Evolutionary conservation across 2,888 invertebrate genomes (phyloP), one percentile per base, ranked within the genome.

Genomic region (Tanytarsus gracilentus): DNA sequence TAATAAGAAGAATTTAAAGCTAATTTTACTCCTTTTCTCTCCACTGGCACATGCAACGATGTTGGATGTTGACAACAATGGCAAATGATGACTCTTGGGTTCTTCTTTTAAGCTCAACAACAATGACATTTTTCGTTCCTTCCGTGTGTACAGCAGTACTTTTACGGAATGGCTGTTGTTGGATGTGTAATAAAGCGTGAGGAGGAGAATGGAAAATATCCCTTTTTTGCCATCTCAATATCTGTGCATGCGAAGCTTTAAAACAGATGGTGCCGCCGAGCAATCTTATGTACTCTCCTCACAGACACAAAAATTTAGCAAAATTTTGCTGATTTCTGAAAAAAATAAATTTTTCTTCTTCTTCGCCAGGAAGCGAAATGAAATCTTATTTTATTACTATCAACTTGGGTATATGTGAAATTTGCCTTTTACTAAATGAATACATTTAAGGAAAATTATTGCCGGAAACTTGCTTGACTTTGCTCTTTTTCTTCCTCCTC

Each of bases 321-420:
- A 44, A 40, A 58, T 40, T 48, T 40, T 58, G 58, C 58, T 58
- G 58, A 58, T 58, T 58, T 58, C 39, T 23, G n/a, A 23, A 33
- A 33, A 44, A 48, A 48, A 30, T 30, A 23, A 23, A 6, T 56
- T 40, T 56, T 56, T 40, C 6, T 52, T 26, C 27, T 56, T 27
- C 23, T 40, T 23, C 55, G 25, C 27, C 21, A 39, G 26, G 26
- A 58, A 58, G 30, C 30, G 58, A 58, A 58, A 58, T 48, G 27
- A 48, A 48, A 30, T 58, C 30, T 36, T 36, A 36, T 55, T 55
- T n/a, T n/a, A n/a, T n/a, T n/a, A n/a, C n/a, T n/a, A n/a, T n/a
- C n/a, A n/a, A n/a, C n/a, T n/a, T n/a, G n/a, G n/a, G n/a, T n/a
- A n/a, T n/a, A n/a, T n/a, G n/a, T n/a, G n/a, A n/a, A n/a, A n/a